Percentiles rank a stretch among this genome's conserved stretches.
Evolutionary conservation across 30 jellyfish, hydroid and myxozoan genomes (phyloP).

Genomic region (Hydra vulgaris): DNA sequence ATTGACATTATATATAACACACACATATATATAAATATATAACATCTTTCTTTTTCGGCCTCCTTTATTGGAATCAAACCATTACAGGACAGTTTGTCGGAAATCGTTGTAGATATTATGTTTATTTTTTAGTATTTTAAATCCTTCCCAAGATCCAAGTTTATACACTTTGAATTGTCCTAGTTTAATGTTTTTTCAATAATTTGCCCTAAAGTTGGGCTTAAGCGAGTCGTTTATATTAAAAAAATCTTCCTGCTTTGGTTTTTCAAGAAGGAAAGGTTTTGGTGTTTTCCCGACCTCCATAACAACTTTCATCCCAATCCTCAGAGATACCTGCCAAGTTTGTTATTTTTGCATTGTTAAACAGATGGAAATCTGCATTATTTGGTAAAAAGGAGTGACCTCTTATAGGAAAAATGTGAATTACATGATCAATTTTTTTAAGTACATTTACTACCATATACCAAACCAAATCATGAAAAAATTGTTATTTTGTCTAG

Average conservation of each 20-base stretch:
- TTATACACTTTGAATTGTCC: neutral
- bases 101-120: neutral
- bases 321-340: neutral
- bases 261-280: neutral
- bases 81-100: neutral
- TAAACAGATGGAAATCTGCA: neutral
- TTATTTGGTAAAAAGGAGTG: neutral
- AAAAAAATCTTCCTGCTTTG: neutral
- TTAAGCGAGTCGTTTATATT: neutral
- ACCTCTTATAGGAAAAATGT: no score
- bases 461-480: no score
- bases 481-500: no score
- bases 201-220: neutral
- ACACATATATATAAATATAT: no score
- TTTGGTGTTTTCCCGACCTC: neutral
- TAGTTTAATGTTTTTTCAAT: neutral
- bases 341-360: neutral
- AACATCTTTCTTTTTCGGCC: neutral
- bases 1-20: no score
- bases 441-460: no score
- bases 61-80: neutral
- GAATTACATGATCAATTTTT: no score
- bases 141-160: neutral
- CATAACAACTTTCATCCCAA: neutral
- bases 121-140: no score